Evolutionary conservation across 2,113 vertebrate species (phyloP).

Genomic region (Chionomys nivalis): DNA sequence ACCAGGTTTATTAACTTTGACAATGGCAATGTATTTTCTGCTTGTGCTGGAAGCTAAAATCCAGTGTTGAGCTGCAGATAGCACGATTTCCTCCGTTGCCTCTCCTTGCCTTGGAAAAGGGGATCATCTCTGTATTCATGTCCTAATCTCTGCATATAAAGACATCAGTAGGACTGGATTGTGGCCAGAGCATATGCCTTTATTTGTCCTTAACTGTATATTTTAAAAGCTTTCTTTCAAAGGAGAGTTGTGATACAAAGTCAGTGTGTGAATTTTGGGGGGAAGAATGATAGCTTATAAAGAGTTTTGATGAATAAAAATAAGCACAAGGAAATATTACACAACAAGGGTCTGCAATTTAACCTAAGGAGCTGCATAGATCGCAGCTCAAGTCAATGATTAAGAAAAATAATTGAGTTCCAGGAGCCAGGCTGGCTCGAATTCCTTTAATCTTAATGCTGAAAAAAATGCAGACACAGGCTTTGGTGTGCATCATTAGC

Average conservation of each 20-base stretch:
- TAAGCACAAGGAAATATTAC: too few species aligned
- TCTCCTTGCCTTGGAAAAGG: background rate
- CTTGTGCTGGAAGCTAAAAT: background rate
- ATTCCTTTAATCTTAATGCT: too few species aligned
- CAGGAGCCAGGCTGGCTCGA: too few species aligned
- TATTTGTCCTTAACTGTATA: background rate
- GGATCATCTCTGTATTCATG: background rate
- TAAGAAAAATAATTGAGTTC: too few species aligned
- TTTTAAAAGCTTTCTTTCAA: background rate
- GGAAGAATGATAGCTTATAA: too few species aligned
- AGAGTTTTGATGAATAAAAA: too few species aligned
- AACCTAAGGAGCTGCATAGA: too few species aligned
- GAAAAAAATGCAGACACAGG: too few species aligned
- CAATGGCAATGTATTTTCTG: background rate
- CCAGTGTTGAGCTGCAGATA: background rate
- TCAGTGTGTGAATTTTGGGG: background rate
- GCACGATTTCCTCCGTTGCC: background rate
- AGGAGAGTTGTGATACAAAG: background rate
- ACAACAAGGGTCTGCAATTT: too few species aligned
- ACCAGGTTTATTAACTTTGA: background rate
- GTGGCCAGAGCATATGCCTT: accelerated
- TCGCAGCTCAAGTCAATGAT: too few species aligned
- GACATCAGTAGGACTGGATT: background rate
- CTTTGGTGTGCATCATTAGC: too few species aligned
- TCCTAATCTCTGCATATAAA: background rate